Percentiles rank a stretch among this genome's conserved stretches.
phyloP scores from a whole-genome alignment of 1,140 invertebrate species.

The Tetranychus urticae region DNA sequence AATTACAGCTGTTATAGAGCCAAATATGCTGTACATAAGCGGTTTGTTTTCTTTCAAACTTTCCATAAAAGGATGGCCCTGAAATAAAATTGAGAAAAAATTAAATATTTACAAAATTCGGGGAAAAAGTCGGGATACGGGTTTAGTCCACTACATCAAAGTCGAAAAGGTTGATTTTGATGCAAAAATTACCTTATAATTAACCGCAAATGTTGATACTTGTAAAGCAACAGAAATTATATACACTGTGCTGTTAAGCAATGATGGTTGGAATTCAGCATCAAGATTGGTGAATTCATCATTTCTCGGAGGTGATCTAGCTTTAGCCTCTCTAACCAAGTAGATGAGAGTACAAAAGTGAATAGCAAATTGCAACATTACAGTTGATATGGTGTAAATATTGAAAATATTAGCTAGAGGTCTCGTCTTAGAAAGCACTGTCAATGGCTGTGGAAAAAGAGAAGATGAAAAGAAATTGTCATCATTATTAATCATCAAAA shows the following conservation, averaged over 20 bases:
- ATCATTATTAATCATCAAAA: background rate
- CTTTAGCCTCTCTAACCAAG: constrained; percentile 48
- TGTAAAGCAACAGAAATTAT: constrained; percentile 92
- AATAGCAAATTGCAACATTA: constrained; percentile 77
- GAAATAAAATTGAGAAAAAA: constrained; percentile 14
- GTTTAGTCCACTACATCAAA: too few species aligned
- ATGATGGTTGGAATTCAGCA: constrained; percentile 65
- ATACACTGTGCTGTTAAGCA: constrained; percentile 93
- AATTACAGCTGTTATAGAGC: constrained; percentile 43
- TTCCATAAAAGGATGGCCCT: constrained; percentile 98
- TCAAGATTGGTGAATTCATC: constrained; percentile 33
- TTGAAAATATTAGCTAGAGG: constrained; percentile 98
- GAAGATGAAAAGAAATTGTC: background rate
- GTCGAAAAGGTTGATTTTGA: background rate
- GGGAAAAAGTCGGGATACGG: too few species aligned
- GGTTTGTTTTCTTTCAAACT: constrained; percentile 72
- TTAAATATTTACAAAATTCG: too few species aligned
- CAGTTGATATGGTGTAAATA: constrained; percentile 83
- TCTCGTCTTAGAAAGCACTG: constrained; percentile 68
- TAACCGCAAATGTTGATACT: constrained; percentile 92
- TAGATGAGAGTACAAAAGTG: constrained; percentile 80
- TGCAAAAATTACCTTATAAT: constrained; percentile 65
- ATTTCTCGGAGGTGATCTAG: background rate
- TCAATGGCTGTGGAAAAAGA: constrained; percentile 46
- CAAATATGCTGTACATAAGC: constrained; percentile 61